Evolutionary conservation across 2,888 invertebrate genomes (phyloP).

Genomic region (Ennomos quercinarius): DNA sequence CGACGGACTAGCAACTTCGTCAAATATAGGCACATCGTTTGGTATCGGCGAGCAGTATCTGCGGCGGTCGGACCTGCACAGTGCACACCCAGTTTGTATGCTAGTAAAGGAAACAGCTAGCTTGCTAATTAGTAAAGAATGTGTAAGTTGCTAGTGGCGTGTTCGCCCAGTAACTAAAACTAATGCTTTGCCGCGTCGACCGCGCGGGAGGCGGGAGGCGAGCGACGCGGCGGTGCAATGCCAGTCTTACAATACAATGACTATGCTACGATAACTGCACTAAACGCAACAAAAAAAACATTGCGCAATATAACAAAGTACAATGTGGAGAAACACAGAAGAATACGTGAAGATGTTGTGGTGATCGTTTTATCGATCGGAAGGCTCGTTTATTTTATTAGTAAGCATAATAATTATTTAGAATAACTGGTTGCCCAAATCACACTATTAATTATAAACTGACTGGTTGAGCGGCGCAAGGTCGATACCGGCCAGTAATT

Average conservation of each 20-base stretch:
- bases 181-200: slow-evolving; percentile 1
- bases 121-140: neutral
- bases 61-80: neutral
- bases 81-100: no score
- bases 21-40: slow-evolving; percentile 5
- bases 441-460: no score
- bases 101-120: neutral
- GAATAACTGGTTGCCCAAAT: no score
- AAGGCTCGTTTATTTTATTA: no score
- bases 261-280: slow-evolving; percentile 21
- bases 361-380: no score
- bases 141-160: slow-evolving; percentile 10
- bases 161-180: slow-evolving; percentile 9
- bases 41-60: neutral
- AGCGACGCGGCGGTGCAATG: slow-evolving; percentile 10
- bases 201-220: neutral
- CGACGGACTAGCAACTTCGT: slow-evolving; percentile 18
- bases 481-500: no score
- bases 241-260: slow-evolving; percentile 31
- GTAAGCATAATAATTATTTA: no score
- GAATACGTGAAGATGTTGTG: no score
- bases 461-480: no score
- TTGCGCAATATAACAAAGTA: slow-evolving; percentile 3
- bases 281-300: slow-evolving; percentile 12
- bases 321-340: no score